These are phyloP conservation scores for Cyphomyrus plagiostoma DNA, from an alignment of 2,113 vertebrate genomes.

Conservation along the genomic window DNA sequence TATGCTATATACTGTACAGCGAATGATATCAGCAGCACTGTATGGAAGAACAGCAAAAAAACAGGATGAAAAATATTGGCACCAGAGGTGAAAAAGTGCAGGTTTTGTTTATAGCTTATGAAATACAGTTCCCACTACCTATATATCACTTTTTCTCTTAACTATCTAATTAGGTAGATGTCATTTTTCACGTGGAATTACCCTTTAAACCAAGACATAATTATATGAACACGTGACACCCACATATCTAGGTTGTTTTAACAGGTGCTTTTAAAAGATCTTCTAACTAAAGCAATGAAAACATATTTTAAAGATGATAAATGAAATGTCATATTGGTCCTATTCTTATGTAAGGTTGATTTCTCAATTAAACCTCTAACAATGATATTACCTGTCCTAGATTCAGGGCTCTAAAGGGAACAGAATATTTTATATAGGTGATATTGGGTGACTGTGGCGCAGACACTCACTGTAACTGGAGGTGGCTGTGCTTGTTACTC, in stretches of 20 bases:
- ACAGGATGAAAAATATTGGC: not conserved
- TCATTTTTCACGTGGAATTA: slow-evolving; percentile 5
- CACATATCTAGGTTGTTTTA: slow-evolving; percentile 8
- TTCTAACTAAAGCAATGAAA: not conserved
- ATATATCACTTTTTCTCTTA: not conserved
- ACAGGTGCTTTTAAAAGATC: slow-evolving; percentile 5
- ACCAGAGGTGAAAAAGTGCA: not conserved
- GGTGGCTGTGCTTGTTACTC: slow-evolving; percentile 12
- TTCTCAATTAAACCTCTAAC: slow-evolving; percentile 3
- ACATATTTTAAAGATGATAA: not conserved
- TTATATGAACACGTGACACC: not conserved
- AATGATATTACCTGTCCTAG: not conserved
- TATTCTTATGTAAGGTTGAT: slow-evolving; percentile 4
- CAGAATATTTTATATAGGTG: not conserved
- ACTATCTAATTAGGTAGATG: not conserved
- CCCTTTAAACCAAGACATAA: not conserved
- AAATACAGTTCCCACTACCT: not conserved
- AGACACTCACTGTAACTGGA: not conserved
- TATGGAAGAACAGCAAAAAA: not conserved
- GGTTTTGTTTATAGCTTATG: not conserved
- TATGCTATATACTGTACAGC: not conserved
- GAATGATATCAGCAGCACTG: not conserved
- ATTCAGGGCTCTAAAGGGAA: not conserved
- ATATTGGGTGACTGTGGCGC: not conserved
- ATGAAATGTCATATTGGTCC: not conserved